These are phyloP conservation scores for Pheucticus melanocephalus DNA, from an alignment of 2,113 vertebrate species.

Conservation along the genomic window DNA sequence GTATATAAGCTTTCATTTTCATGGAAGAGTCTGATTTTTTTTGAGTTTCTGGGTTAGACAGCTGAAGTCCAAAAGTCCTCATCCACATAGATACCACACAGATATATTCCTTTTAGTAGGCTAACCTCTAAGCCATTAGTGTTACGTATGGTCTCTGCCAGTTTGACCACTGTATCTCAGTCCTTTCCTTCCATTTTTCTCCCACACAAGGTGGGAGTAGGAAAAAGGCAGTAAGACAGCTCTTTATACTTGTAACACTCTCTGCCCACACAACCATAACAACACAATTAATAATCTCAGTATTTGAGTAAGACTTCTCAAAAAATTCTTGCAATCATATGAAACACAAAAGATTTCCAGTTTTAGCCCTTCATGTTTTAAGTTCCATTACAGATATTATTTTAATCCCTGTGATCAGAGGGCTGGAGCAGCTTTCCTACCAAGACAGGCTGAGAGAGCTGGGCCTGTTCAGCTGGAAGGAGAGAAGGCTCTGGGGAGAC, in stretches of 20 bases:
- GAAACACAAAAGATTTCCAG: neutral
- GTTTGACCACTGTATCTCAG: neutral
- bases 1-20: neutral
- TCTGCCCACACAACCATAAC: neutral
- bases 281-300: neutral
- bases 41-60: neutral
- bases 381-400: neutral
- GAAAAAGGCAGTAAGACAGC: neutral
- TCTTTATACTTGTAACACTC: neutral
- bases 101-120: neutral
- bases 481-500: neutral
- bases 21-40: neutral
- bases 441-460: neutral
- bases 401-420: neutral
- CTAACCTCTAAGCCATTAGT: accelerated
- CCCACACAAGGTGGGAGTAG: neutral
- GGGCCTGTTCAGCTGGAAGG: neutral
- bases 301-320: neutral
- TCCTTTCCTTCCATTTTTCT: neutral
- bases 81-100: neutral
- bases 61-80: neutral
- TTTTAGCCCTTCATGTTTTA: neutral
- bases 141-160: neutral
- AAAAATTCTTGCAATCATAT: neutral
- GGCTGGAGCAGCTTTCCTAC: neutral